Base-by-base conservation (phyloP, 2,888 invertebrate species). In the Cybosia mesomella region DNA sequence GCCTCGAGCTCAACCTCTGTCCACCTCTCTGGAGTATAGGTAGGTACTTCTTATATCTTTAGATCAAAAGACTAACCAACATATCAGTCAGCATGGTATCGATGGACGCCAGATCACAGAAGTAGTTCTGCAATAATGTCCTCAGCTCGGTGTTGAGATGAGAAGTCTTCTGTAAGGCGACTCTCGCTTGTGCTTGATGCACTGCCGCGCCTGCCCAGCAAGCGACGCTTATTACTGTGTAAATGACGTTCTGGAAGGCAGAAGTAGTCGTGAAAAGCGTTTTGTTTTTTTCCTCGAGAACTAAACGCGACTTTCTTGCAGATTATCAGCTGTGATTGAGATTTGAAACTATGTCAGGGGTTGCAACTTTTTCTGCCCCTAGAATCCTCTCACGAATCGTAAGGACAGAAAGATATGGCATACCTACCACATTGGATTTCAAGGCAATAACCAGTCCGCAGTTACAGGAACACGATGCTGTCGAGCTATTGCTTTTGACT, bases 41-140 rank as follows among this genome's bases (percentile, higher is more conserved):
- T 28, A 28, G 28, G 5, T 28, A 4, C 28, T 2, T 28, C 28
- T 4, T 28, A 28, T 28, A 28, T 28, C 5, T 7, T 15, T 57
- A 57, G 2, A 15, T 22, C 18, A 15, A 18, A 57, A 55, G 11
- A 54, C 87, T 80, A 85, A 96, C 96, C 87, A 96, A 90, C 91
- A 96, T 95, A 84, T 96, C 96, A 43, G 95, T 95, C 1, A 96
- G 93, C 92, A 96, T 94, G 34, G 95, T 96, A 70, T 96, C 96
- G 22, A 96, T 90, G 8, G 93, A 90, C 0, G 95, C 95, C 2
- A 92, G 89, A 68, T 96, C 95, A 58, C 95, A 95, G 88, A 96
- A 96, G 86, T 96, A 96, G 78, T 87, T 87, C 72, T 94, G 92
- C 73, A 95, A 83, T 66, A 95, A 70, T 0, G 89, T 68, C 0